Evolutionary conservation across 2,797 vertebrate genomes (phyloP).

Genomic region (Myripristis jacobus): DNA sequence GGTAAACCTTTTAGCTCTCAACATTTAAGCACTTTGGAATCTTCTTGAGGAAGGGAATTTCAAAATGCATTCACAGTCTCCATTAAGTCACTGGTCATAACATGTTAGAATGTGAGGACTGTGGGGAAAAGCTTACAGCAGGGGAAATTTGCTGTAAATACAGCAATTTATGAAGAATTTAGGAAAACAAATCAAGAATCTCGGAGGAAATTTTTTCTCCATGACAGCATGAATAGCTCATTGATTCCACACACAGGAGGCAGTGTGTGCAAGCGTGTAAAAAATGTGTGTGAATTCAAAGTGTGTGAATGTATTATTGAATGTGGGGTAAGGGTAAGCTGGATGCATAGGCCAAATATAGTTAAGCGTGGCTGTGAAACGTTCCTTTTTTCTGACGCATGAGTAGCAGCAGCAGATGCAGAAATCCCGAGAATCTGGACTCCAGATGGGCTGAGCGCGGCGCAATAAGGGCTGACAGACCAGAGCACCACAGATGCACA

Average conservation of each 20-base stretch:
- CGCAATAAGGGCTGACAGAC: constrained; percentile 14
- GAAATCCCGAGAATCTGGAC: constrained; percentile 39
- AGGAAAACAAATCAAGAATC: constrained; percentile 81
- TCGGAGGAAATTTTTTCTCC: constrained; percentile 84
- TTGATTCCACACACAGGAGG: constrained; percentile 80
- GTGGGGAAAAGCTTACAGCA: constrained; percentile 8
- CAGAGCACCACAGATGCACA: constrained; percentile 28
- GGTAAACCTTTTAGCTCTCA: not conserved
- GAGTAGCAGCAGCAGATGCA: constrained; percentile 46
- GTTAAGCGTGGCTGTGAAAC: constrained; percentile 10
- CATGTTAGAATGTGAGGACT: not conserved
- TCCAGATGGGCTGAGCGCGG: constrained; percentile 39
- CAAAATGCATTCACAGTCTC: no score
- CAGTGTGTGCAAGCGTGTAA: constrained; percentile 56
- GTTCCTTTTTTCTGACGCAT: constrained; percentile 23
- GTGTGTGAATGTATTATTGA: not conserved
- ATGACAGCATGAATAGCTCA: constrained; percentile 85
- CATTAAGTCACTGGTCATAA: constrained; percentile 8
- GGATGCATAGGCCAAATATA: not conserved
- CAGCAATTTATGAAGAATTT: constrained; percentile 42
- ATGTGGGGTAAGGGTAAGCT: not conserved
- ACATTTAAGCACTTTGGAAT: not conserved
- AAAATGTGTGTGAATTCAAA: constrained; percentile 13
- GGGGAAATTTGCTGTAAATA: not conserved
- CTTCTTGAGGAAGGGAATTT: not conserved